Evolutionary conservation across 1,140 invertebrate genomes (phyloP).

Genomic region (Carcinoscorpius rotundicauda): DNA sequence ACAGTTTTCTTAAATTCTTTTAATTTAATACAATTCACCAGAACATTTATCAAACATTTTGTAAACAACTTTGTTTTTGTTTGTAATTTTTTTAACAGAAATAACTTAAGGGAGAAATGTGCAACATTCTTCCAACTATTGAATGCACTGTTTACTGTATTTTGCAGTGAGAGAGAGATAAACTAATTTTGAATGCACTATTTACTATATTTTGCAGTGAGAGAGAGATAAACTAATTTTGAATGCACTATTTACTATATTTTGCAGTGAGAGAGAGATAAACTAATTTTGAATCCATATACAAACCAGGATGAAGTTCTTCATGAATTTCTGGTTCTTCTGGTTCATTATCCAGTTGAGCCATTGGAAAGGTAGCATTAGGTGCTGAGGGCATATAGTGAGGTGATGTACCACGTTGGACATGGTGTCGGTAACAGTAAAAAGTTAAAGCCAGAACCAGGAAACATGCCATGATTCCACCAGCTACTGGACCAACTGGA

Average conservation of each 20-base stretch:
- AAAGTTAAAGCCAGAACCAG: slow-evolving; percentile 45
- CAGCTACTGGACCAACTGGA: slow-evolving; percentile 49
- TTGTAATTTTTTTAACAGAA: too few relatives aligned
- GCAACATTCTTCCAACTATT: too few relatives aligned
- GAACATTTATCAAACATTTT: too few relatives aligned
- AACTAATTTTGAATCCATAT: background rate
- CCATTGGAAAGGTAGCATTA: slow-evolving; percentile 32
- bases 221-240: background rate
- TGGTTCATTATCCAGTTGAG: slow-evolving; percentile 36
- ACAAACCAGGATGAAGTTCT: slow-evolving; percentile 20
- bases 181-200: too few relatives aligned
- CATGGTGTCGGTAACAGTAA: slow-evolving; percentile 47
- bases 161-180: too few relatives aligned
- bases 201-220: background rate
- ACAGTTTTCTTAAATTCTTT: too few relatives aligned
- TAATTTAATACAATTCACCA: too few relatives aligned
- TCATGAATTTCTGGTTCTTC: slow-evolving; percentile 37
- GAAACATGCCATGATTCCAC: slow-evolving; percentile 47
- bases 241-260: too few relatives aligned
- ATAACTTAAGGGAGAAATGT: too few relatives aligned
- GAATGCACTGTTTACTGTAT: too few relatives aligned
- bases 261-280: background rate
- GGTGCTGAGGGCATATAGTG: slow-evolving; percentile 31
- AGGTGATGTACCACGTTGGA: slow-evolving; percentile 30
- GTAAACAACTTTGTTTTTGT: too few relatives aligned